Evolutionary conservation across 2,888 invertebrate genomes (phyloP).

Genomic region (Cheilosia impressa): DNA sequence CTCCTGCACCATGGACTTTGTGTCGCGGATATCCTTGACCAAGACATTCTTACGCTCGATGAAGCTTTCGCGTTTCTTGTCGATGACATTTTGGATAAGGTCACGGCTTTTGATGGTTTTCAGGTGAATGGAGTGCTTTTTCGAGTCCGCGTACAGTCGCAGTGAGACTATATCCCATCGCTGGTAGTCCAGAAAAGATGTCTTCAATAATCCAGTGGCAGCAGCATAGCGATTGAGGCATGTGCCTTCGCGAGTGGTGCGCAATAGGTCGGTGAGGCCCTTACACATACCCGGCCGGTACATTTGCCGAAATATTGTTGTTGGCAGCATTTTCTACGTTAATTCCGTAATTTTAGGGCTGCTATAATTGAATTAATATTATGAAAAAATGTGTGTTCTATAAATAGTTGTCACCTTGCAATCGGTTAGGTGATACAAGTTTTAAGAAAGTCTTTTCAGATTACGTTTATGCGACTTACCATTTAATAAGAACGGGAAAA

Average conservation of each 20-base stretch:
- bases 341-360: not conserved
- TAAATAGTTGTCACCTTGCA: slow-evolving; percentile 56
- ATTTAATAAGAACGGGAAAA: slow-evolving; percentile 32
- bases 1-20: slow-evolving; percentile 88
- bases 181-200: slow-evolving; percentile 81
- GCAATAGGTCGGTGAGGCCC: slow-evolving; percentile 80
- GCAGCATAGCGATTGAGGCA: slow-evolving; percentile 82
- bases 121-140: slow-evolving; percentile 80
- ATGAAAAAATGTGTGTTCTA: slow-evolving; percentile 34
- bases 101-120: slow-evolving; percentile 84
- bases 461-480: slow-evolving; percentile 16
- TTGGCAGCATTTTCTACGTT: slow-evolving; percentile 79
- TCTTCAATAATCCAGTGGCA: slow-evolving; percentile 82
- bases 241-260: slow-evolving; percentile 77
- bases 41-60: slow-evolving; percentile 87
- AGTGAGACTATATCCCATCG: slow-evolving; percentile 82
- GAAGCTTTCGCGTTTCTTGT: slow-evolving; percentile 87
- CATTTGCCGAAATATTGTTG: slow-evolving; percentile 81
- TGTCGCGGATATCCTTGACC: slow-evolving; percentile 89
- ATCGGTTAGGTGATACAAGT: not conserved
- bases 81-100: slow-evolving; percentile 85
- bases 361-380: slow-evolving; percentile 45
- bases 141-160: slow-evolving; percentile 81
- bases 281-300: slow-evolving; percentile 79
- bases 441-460: not conserved